phyloP scores from a whole-genome alignment of 1,140 invertebrate species.

The Paracyclopina nana region DNA sequence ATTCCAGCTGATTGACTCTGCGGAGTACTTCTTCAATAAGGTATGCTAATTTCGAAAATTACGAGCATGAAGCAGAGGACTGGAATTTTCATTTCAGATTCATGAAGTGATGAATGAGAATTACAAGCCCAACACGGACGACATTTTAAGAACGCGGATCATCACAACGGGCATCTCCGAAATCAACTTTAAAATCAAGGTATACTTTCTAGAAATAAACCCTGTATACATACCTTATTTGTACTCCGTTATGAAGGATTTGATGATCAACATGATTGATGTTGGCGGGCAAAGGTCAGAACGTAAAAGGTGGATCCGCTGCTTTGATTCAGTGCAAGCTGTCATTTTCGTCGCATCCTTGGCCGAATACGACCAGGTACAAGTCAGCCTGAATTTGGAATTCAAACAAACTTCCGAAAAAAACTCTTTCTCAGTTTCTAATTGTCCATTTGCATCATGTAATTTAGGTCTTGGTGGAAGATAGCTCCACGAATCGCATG shows the following conservation, averaged over 20 bases:
- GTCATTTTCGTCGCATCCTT: slow-evolving; percentile 83
- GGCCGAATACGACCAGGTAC: slow-evolving; percentile 25
- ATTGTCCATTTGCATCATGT: too few relatives aligned
- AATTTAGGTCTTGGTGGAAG: slow-evolving; percentile 19
- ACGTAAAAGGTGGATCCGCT: slow-evolving; percentile 91
- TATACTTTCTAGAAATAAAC: too few relatives aligned
- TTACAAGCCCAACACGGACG: slow-evolving; percentile 40
- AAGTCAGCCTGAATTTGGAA: too few relatives aligned
- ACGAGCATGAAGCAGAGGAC: too few relatives aligned
- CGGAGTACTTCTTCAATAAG: slow-evolving; percentile 79
- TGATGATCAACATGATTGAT: slow-evolving; percentile 62
- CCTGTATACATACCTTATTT: too few relatives aligned
- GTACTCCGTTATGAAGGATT: slow-evolving; percentile 44
- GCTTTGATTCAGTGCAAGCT: slow-evolving; percentile 84
- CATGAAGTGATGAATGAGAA: too few relatives aligned
- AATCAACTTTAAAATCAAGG: slow-evolving; percentile 39
- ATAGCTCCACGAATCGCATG: slow-evolving; percentile 36
- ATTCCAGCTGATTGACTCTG: slow-evolving; percentile 87
- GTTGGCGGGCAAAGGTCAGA: slow-evolving; percentile 83
- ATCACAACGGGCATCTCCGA: slow-evolving; percentile 45
- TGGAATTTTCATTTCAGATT: too few relatives aligned
- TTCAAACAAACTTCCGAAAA: too few relatives aligned
- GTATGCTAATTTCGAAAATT: slow-evolving; percentile 36
- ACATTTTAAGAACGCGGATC: slow-evolving; percentile 38
- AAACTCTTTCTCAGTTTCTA: too few relatives aligned